Base-by-base conservation (phyloP, 1,140 invertebrate species). In the Drosophila busckii region DNA sequence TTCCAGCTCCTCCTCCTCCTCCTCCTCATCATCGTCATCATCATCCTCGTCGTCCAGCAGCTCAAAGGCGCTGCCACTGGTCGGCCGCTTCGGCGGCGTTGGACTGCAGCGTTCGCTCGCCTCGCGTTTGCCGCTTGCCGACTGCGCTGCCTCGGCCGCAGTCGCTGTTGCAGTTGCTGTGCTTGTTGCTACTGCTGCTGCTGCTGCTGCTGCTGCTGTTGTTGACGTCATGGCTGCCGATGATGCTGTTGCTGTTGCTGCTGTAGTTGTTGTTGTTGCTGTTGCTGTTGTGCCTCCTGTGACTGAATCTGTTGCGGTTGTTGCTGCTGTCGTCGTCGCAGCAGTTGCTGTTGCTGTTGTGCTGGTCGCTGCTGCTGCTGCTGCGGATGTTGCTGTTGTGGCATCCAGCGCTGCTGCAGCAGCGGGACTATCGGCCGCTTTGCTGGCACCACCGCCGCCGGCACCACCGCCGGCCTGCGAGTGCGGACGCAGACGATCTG, bases 401-500 rank as follows among this genome's bases (percentile, higher is more conserved):
- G 55, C 61, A 37, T 69, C 65, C 19, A 84, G 31, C 1, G 62
- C 70, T 17, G 62, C 70, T 17, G 68, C 34, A n/a, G 56, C 19
- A 12, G 82, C 35, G 15, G 78, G 52, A 49, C 65, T 58, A 17
- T 70, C 65, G 34, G 75, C 66, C 37, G 75, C 37, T 31, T 75
- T 71, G 59, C 60, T 58, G 44, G 44, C 61, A 15, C 60, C 45
- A n/a, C 61, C 59, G 35, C 66, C 46, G 31, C 67, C 55, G 28
- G 56, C 48, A 40, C 70, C 60, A 38, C 70, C 69, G 55, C 67
- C 53, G 17, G 73, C 70, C 66, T 87, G 86, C 52, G 84, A 75
- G 37, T 84, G 84, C 8, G 84, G 84, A 70, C 86, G 69, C 53
- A 87, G 45, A 16, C 86, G 86, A 38, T 87, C 86, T 16, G 86